These are phyloP conservation scores for Pyralis farinalis DNA, from an alignment of 2,888 invertebrate species.

Conservation along the genomic window DNA sequence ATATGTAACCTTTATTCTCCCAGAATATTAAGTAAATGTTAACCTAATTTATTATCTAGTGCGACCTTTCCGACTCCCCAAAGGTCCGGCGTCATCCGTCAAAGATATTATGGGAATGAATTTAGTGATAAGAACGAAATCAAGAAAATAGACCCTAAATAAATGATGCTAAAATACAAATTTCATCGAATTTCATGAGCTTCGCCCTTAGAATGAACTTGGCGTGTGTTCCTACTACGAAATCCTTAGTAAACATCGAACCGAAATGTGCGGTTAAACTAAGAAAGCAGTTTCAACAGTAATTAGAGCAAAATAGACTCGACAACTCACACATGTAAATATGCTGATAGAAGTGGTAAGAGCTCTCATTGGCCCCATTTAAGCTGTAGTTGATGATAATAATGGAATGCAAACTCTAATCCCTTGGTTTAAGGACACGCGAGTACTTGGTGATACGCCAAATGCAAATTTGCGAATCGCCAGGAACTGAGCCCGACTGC, in stretches of 20 bases:
- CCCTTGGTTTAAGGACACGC: background rate
- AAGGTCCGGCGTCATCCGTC: background rate
- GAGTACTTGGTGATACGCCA: background rate
- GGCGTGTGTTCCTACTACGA: background rate
- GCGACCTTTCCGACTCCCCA: background rate
- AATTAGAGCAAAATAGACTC: slow-evolving; percentile 15
- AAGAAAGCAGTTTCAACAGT: slow-evolving; percentile 7
- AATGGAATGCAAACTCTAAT: background rate
- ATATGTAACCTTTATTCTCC: background rate
- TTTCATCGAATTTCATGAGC: background rate
- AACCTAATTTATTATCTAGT: background rate
- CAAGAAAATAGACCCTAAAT: background rate
- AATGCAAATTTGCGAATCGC: slow-evolving; percentile 3
- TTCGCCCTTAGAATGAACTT: background rate
- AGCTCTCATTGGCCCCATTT: slow-evolving; percentile 27
- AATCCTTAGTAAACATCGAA: slow-evolving; percentile 4
- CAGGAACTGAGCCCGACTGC: slow-evolving; percentile 24
- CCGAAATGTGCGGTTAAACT: slow-evolving; percentile 10
- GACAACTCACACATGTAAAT: slow-evolving; percentile 23
- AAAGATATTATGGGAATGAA: background rate
- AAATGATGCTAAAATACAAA: background rate
- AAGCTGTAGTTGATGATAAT: slow-evolving; percentile 3
- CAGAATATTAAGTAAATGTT: background rate
- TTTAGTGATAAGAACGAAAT: background rate
- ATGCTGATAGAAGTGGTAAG: slow-evolving; percentile 22